phyloP scores from a whole-genome alignment of 2,888 invertebrate species.

The Lasioglossum vierecki region DNA sequence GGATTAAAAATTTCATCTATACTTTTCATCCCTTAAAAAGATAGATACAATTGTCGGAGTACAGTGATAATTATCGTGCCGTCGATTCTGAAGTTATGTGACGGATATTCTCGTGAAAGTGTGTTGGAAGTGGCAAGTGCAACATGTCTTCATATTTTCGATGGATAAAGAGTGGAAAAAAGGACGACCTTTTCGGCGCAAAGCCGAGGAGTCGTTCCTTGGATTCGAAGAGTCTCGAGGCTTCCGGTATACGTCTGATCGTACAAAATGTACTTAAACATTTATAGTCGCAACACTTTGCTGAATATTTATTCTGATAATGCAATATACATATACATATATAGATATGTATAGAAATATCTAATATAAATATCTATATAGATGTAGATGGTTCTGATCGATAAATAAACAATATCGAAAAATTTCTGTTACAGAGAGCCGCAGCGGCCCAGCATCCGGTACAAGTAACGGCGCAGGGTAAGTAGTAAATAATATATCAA shows the following conservation, averaged over 20 bases:
- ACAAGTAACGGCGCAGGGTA: slow-evolving; percentile 86
- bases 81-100: slow-evolving; percentile 29
- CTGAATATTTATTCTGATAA: background rate
- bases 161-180: slow-evolving; percentile 88
- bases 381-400: background rate
- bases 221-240: slow-evolving; percentile 89
- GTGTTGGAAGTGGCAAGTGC: slow-evolving; percentile 34
- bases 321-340: background rate
- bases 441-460: slow-evolving; percentile 88
- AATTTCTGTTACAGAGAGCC: slow-evolving; percentile 87
- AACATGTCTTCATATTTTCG: slow-evolving; percentile 89
- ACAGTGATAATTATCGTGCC: background rate
- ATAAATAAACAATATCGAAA: background rate
- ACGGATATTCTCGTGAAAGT: slow-evolving; percentile 30
- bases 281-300: background rate
- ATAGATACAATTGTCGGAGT: background rate
- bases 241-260: slow-evolving; percentile 88
- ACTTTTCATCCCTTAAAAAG: background rate
- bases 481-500: slow-evolving; percentile 75
- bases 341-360: too few relatives aligned
- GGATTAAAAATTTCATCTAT: background rate
- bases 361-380: too few relatives aligned
- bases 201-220: slow-evolving; percentile 90
- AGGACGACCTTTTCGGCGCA: slow-evolving; percentile 86
- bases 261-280: slow-evolving; percentile 85